These are phyloP conservation scores for Drosophila diplacantha DNA, from an alignment of 2,888 invertebrate species.

Conservation along the genomic window DNA sequence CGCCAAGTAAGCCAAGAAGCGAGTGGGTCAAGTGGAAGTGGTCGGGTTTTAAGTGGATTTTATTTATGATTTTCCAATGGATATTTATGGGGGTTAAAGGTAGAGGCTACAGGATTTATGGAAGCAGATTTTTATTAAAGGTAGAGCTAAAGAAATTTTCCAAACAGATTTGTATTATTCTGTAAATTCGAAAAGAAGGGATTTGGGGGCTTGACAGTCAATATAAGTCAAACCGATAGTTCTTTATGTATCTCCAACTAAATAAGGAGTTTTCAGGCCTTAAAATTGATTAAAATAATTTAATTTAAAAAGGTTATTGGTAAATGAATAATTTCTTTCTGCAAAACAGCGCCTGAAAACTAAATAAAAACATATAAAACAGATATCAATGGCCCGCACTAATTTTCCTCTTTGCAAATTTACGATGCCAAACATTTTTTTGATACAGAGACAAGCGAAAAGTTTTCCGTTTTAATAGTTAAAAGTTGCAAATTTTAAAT, in stretches of 20 bases:
- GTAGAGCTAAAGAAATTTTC: background rate
- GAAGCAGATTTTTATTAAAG: background rate
- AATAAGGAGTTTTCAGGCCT: background rate
- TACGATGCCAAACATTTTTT: slow-evolving; percentile 53
- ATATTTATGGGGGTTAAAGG: background rate
- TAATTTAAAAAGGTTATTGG: background rate
- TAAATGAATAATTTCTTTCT: background rate
- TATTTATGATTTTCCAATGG: background rate
- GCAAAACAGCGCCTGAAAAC: background rate
- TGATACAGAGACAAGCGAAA: slow-evolving; percentile 33
- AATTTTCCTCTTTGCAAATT: slow-evolving; percentile 46
- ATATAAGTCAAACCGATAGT: too few species aligned
- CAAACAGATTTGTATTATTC: background rate
- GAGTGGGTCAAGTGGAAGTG: background rate
- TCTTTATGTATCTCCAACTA: too few species aligned
- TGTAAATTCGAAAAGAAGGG: background rate
- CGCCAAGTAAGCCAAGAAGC: slow-evolving; percentile 37
- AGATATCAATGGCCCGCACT: slow-evolving; percentile 22
- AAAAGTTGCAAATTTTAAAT: slow-evolving; percentile 69
- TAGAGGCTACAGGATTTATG: background rate
- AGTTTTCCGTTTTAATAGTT: slow-evolving; percentile 60
- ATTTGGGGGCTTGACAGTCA: too few species aligned
- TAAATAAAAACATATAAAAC: background rate
- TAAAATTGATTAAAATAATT: background rate
- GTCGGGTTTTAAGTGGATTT: background rate